Evolutionary conservation across 2,888 invertebrate species (phyloP).

Genomic region (Abrostola tripartita): DNA sequence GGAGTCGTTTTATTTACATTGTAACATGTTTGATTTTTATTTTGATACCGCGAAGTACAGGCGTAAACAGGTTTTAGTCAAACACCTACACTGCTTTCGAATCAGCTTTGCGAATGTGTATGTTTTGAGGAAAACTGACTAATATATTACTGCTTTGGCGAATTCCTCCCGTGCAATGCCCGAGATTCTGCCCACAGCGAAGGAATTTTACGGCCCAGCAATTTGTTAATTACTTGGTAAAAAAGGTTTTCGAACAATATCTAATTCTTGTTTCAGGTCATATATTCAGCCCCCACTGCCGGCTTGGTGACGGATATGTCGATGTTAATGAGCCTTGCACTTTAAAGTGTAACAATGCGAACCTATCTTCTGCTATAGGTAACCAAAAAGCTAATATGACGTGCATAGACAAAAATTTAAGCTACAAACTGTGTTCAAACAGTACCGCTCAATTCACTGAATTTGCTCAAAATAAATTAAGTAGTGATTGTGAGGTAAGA

Average conservation of each 20-base stretch:
- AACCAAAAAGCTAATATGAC: slow-evolving; percentile 71
- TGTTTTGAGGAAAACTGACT: background rate
- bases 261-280: slow-evolving; percentile 58
- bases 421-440: slow-evolving; percentile 67
- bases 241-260: background rate
- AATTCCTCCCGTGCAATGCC: slow-evolving; percentile 7
- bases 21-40: background rate
- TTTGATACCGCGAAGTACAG: background rate
- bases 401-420: slow-evolving; percentile 68
- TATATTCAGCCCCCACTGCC: slow-evolving; percentile 69
- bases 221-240: too few species aligned
- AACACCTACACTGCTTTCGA: background rate
- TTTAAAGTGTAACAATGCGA: slow-evolving; percentile 67
- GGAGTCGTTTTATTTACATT: too few species aligned
- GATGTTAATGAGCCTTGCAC: slow-evolving; percentile 76
- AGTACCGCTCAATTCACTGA: slow-evolving; percentile 47
- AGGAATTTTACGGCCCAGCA: background rate
- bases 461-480: slow-evolving; percentile 47
- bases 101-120: slow-evolving; percentile 13
- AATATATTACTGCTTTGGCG: slow-evolving; percentile 13
- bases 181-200: background rate
- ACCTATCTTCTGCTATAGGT: slow-evolving; percentile 60
- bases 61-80: too few species aligned
- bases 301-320: slow-evolving; percentile 67
- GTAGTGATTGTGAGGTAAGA: slow-evolving; percentile 65